phyloP scores from a whole-genome alignment of 2,888 invertebrate species.

The Pherbina coryleti region DNA sequence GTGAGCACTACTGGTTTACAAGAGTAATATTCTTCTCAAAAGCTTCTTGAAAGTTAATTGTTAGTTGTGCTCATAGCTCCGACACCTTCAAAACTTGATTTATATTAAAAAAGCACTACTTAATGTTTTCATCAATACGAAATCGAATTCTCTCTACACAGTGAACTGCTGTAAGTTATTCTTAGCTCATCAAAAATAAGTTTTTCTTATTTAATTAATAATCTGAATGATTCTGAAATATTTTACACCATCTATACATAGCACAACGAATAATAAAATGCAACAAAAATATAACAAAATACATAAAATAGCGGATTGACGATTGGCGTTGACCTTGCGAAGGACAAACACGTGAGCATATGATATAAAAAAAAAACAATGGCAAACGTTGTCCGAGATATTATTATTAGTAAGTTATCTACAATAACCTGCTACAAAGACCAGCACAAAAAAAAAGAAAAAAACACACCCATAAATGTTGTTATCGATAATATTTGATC shows the following conservation, averaged over 20 bases:
- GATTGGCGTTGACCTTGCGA: slow-evolving; percentile 57
- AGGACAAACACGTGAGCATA: slow-evolving; percentile 52
- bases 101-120: too few relatives aligned
- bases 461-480: neutral
- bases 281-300: neutral
- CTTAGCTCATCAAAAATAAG: neutral
- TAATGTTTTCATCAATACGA: too few relatives aligned
- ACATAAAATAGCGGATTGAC: neutral
- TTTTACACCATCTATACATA: neutral
- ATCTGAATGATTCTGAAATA: neutral
- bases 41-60: too few relatives aligned
- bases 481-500: neutral
- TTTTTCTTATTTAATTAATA: neutral
- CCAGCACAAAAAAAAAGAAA: neutral
- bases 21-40: too few relatives aligned
- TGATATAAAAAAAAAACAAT: neutral
- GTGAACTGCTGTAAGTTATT: too few relatives aligned
- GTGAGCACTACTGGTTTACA: too few relatives aligned
- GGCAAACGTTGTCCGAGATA: neutral
- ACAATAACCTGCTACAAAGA: neutral
- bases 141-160: too few relatives aligned
- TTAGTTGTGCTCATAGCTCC: too few relatives aligned
- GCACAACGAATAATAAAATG: neutral
- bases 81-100: too few relatives aligned
- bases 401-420: neutral